phyloP scores from a whole-genome alignment of 2,888 invertebrate genomes.

The Orthosia gothica region DNA sequence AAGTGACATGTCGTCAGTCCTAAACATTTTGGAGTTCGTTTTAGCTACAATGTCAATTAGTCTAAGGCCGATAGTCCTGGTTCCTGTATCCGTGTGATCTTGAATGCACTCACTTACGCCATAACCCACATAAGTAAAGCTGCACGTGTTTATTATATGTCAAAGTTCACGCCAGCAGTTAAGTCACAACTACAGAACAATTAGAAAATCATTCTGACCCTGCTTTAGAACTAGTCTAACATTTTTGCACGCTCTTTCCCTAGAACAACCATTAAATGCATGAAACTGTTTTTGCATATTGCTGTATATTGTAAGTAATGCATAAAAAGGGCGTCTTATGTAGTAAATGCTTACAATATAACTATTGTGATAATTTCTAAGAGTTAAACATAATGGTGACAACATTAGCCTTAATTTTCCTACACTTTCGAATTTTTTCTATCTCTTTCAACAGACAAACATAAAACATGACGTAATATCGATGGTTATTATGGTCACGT shows the following conservation, averaged over 20 bases:
- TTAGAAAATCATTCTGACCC: constrained; percentile 21
- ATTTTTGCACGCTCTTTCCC: constrained; percentile 38
- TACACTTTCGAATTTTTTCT: background rate
- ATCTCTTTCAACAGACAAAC: background rate
- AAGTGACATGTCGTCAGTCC: no score
- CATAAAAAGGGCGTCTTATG: no score
- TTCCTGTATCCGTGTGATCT: background rate
- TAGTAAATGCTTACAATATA: background rate
- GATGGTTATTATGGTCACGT: background rate
- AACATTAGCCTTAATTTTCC: constrained; percentile 29
- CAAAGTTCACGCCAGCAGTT: constrained; percentile 32
- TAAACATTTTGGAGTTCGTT: no score
- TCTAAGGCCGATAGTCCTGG: background rate
- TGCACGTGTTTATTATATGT: constrained; percentile 1
- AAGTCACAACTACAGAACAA: constrained; percentile 11
- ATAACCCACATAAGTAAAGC: background rate
- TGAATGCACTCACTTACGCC: constrained; percentile 8
- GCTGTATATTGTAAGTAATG: background rate
- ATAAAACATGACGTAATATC: background rate
- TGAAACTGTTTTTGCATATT: background rate
- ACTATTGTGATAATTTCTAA: background rate
- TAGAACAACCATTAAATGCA: constrained; percentile 15
- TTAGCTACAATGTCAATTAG: background rate
- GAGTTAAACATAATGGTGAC: background rate
- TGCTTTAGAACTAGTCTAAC: constrained; percentile 17